Percentiles rank a stretch among this genome's conserved stretches.
Conservation (phyloP, 2,888 invertebrate species). For the Zaprionus bogoriensis region DNA sequence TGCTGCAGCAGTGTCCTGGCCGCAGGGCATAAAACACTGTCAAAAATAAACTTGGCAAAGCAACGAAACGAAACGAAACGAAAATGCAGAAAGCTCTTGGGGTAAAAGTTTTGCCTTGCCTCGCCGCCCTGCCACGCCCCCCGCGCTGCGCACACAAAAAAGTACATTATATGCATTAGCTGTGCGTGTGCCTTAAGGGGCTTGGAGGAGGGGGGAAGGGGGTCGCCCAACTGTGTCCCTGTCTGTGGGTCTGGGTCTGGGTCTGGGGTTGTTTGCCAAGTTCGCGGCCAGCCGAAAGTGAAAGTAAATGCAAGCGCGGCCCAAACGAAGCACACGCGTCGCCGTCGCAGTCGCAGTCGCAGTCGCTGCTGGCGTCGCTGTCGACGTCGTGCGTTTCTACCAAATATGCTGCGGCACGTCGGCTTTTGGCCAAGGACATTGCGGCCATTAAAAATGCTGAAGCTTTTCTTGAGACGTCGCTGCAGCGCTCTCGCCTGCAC, state of each 20-base stretch:
- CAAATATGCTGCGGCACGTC: conserved; percentile 77
- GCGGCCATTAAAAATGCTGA: conserved; percentile 78
- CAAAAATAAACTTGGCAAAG: conserved; percentile 69
- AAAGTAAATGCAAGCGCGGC: conserved; percentile 71
- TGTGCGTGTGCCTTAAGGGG: background rate
- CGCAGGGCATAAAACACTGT: conserved; percentile 71
- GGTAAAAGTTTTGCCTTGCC: conserved; percentile 63
- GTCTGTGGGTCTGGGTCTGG: conserved; percentile 2
- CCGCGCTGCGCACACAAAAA: conserved; percentile 13
- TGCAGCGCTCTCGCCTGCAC: conserved; percentile 26
- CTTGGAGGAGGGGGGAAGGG: background rate
- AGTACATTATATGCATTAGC: conserved; percentile 77
- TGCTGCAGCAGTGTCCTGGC: conserved; percentile 65
- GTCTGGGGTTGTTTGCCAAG: conserved; percentile 62
- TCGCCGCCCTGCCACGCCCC: background rate
- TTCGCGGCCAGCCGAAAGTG: conserved; percentile 65
- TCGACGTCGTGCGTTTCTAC: conserved; percentile 37
- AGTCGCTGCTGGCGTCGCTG: conserved; percentile 13
- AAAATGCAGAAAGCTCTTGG: conserved; percentile 77
- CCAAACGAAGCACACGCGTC: conserved; percentile 45
- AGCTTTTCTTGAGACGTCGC: conserved; percentile 61
- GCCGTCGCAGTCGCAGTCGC: conserved; percentile 25
- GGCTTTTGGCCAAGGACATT: conserved; percentile 83
- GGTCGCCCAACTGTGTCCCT: background rate
- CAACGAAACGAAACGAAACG: conserved; percentile 34